Evolutionary conservation across 2,888 invertebrate species (phyloP), one percentile per base, ranked within the genome.

Genomic region (Drosophila mercatorum): DNA sequence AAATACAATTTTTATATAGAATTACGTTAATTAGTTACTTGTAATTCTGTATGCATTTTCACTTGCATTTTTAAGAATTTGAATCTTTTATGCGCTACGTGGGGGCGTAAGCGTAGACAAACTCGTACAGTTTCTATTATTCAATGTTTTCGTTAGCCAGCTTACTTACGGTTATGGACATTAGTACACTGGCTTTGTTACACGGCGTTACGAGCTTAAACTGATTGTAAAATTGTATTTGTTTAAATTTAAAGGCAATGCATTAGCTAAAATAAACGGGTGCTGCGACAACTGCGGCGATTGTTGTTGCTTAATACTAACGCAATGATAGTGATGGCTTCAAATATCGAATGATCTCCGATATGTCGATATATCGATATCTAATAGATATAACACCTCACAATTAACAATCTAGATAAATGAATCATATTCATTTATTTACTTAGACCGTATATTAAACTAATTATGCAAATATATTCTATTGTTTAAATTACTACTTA

Each of bases 161-260:
- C 12, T 55, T 83, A 92, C 92, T 92, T 90, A 92, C 92, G 91
- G 92, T 92, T 88, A 92, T 92, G 90, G 92, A 92, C 92, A 92
- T 92, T 90, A 92, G 92, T 89, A 80, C 69, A 78, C 76, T 73
- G 68, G 80, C 78, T 90, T 80, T 76, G 71, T 81, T 81, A 75
- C 86, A 72, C 82, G 71, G 55, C 73, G 67, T 68, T 78, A 51
- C 56, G 71, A 80, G 57, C 75, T 74, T 63, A 78, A 88, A 77
- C 52, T 64, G 28, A 49, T 53, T 60, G 17, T 59, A 57, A 67
- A 61, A 68, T 22, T 28, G 34, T 57, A 78, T 72, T 72, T 66
- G 28, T 63, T 70, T 72, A 55, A 71, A 47, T 68, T 74, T 74
- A 64, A 69, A 78, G 61, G 60, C 64, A 65, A 80, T 78, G 69